phyloP scores from a whole-genome alignment of 1,140 invertebrate genomes.

The Platyura marginata region DNA sequence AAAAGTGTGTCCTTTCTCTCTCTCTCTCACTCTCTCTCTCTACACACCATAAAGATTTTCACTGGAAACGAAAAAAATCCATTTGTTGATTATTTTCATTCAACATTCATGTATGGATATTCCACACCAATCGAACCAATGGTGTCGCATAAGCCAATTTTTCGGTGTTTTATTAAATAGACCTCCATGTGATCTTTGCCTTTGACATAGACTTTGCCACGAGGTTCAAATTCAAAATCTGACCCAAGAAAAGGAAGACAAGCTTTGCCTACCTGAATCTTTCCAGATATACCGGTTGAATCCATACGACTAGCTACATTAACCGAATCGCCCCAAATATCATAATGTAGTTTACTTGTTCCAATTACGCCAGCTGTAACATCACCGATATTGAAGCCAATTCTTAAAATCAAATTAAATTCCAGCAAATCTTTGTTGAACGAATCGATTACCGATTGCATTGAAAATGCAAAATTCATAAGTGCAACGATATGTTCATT shows the following conservation, averaged over 20 bases:
- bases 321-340: slow-evolving; percentile 97
- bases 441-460: slow-evolving; percentile 68
- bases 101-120: too few relatives aligned
- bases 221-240: slow-evolving; percentile 57
- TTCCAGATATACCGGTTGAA: slow-evolving; percentile 67
- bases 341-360: slow-evolving; percentile 88
- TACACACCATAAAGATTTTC: too few relatives aligned
- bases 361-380: slow-evolving; percentile 93
- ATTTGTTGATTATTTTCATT: too few relatives aligned
- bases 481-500: slow-evolving; percentile 68
- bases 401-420: slow-evolving; percentile 80
- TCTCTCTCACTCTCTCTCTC: too few relatives aligned
- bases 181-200: slow-evolving; percentile 91
- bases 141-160: too few relatives aligned
- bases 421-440: slow-evolving; percentile 78
- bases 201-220: slow-evolving; percentile 83
- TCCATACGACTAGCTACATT: slow-evolving; percentile 96
- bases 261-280: slow-evolving; percentile 69
- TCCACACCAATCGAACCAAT: too few relatives aligned
- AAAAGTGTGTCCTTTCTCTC: too few relatives aligned
- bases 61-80: too few relatives aligned
- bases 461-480: slow-evolving; percentile 73
- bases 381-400: slow-evolving; percentile 71
- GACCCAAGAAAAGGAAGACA: slow-evolving; percentile 44
- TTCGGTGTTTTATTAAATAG: slow-evolving; percentile 40